Evolutionary conservation across 2,888 invertebrate species (phyloP), one percentile per base, ranked within the genome.

Genomic region (Pasiphila rectangulata): DNA sequence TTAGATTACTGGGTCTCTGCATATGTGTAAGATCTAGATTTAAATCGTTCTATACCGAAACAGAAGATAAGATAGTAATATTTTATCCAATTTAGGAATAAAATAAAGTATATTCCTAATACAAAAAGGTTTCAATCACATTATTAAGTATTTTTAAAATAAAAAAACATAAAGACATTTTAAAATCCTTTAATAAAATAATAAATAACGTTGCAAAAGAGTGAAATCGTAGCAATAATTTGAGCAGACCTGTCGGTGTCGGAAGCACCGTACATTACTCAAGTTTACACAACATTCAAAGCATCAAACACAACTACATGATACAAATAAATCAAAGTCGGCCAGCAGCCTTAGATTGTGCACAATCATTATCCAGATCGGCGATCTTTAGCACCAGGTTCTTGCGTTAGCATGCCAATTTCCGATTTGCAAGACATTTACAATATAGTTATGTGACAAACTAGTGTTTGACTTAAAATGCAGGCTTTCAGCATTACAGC

Each of bases 161-260:
- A 56, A 63, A 47, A 40, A 38, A n/a, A 20, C 48, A 27, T 39
- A 57, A 16, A 16, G n/a, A n/a, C n/a, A n/a, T 74, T 78, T 74
- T 75, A 84, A 83, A 85, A 82, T 82, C 70, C 73, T 86, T 87
- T 87, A 87, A 82, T 87, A 85, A 82, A 83, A 79, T 82, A 83
- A 86, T 86, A 86, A 87, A 85, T 85, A 87, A 75, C 76, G 67
- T 81, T 81, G 85, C 85, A 81, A 83, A 75, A 76, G 67, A 79
- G 79, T 79, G 78, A 78, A 69, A 69, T 76, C 71, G 75, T 80
- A 79, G 79, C 74, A 68, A 70, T 68, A 59, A 72, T 61, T 83
- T 79, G 83, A 82, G 82, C 82, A 77, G 72, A 64, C 66, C 64
- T 47, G 53, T 44, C 24, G 20, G 42, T 41, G 36, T 47, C 41